Conservation (phyloP, 2,797 vertebrate genomes). For the Xenopus petersii region DNA sequence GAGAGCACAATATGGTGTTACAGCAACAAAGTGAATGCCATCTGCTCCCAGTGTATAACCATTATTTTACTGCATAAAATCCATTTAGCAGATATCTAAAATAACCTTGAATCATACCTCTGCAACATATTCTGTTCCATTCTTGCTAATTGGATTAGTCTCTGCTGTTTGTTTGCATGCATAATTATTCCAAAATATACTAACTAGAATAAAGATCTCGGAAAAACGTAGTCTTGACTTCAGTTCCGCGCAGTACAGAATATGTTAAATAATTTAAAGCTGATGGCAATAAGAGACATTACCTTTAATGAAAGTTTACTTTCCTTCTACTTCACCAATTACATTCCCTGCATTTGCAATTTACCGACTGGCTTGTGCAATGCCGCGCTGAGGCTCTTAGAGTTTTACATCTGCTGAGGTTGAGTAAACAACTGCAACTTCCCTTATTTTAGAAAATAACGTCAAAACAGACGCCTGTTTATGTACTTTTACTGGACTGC, state of each 20-base stretch:
- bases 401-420: not conserved
- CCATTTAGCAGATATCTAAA: constrained; percentile 25
- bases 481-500: too few relatives aligned
- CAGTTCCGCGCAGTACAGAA: not conserved
- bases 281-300: not conserved
- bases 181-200: constrained; percentile 28
- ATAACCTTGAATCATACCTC: constrained; percentile 37
- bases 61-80: constrained; percentile 24
- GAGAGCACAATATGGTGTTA: constrained; percentile 18
- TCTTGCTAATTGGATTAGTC: constrained; percentile 26
- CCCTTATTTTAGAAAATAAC: too few relatives aligned
- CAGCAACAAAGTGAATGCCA: constrained; percentile 18
- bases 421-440: too few relatives aligned
- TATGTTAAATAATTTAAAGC: constrained; percentile 1
- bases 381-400: not conserved
- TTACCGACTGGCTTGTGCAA: not conserved
- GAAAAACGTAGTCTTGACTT: not conserved
- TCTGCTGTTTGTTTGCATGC: constrained; percentile 29
- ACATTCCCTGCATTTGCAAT: not conserved
- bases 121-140: constrained; percentile 19
- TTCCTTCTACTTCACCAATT: constrained; percentile 2
- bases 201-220: constrained; percentile 8
- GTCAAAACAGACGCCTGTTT: too few relatives aligned
- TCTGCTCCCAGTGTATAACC: constrained; percentile 25
- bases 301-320: constrained; percentile 1